These are phyloP conservation scores for Teleopsis dalmanni DNA, from an alignment of 1,140 invertebrate species.

Conservation along the genomic window DNA sequence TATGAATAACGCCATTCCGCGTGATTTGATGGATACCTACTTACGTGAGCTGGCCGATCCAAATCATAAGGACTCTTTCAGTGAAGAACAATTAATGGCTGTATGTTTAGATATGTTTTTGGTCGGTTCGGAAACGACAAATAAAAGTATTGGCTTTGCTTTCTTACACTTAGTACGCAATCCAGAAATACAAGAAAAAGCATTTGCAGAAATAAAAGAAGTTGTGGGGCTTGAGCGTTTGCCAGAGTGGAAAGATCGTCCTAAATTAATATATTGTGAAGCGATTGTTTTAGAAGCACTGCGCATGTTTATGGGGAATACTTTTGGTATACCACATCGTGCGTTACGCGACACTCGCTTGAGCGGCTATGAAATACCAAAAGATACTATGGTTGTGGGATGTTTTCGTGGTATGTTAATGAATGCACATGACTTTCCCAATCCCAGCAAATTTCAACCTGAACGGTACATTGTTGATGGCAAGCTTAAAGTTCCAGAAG, in stretches of 20 bases:
- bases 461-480: slow-evolving; percentile 68
- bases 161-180: slow-evolving; percentile 69
- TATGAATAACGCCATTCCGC: slow-evolving; percentile 51
- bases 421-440: slow-evolving; percentile 58
- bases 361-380: slow-evolving; percentile 65
- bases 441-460: slow-evolving; percentile 60
- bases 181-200: slow-evolving; percentile 70
- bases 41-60: slow-evolving; percentile 56
- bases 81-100: slow-evolving; percentile 64
- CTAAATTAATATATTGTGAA: slow-evolving; percentile 64
- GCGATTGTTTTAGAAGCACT: slow-evolving; percentile 68
- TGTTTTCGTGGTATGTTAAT: slow-evolving; percentile 71
- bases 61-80: slow-evolving; percentile 46
- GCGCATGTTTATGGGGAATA: slow-evolving; percentile 69
- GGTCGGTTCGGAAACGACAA: slow-evolving; percentile 75
- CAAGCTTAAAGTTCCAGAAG: slow-evolving; percentile 58
- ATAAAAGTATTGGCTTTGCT: slow-evolving; percentile 66
- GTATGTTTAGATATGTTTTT: slow-evolving; percentile 75
- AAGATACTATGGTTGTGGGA: slow-evolving; percentile 77
- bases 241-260: slow-evolving; percentile 61
- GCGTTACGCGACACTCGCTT: slow-evolving; percentile 62
- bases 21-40: slow-evolving; percentile 82
- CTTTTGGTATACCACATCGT: slow-evolving; percentile 70
- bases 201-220: slow-evolving; percentile 70
- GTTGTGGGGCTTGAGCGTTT: slow-evolving; percentile 61